Conservation (phyloP, 2,113 vertebrate genomes). For the Brachyhypopomus occidentalis region DNA sequence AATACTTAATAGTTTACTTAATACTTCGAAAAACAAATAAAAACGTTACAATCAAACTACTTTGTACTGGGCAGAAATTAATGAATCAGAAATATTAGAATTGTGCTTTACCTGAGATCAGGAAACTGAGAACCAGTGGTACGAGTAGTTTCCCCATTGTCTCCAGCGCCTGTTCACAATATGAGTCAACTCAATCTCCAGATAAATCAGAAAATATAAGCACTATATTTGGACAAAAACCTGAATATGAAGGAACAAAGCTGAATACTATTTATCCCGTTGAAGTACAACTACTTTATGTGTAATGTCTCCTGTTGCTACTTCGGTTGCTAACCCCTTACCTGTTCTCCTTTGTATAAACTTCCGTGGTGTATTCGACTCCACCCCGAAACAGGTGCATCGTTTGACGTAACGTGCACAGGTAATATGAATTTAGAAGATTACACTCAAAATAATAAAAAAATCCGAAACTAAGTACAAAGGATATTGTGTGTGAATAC, state of each 20-base stretch:
- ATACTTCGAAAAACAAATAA: neutral
- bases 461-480: no score
- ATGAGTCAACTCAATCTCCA: neutral
- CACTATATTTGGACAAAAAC: neutral
- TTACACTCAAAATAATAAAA: no score
- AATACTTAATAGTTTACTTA: no score
- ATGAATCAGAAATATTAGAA: neutral
- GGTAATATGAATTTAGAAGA: neutral
- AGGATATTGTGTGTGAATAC: no score
- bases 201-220: neutral
- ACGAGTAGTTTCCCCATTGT: constrained; percentile 59
- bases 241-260: neutral
- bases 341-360: no score
- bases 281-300: neutral
- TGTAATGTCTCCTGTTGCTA: no score
- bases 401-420: neutral
- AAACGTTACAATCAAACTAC: neutral
- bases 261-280: neutral
- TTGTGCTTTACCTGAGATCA: constrained; percentile 63
- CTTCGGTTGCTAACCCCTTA: neutral
- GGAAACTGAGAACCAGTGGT: constrained; percentile 55
- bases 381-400: constrained; percentile 13
- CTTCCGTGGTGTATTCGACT: neutral
- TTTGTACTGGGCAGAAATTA: neutral
- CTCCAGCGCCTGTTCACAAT: neutral